These are phyloP conservation scores for Chymomyza costata DNA, from an alignment of 1,140 invertebrate species.

Conservation along the genomic window DNA sequence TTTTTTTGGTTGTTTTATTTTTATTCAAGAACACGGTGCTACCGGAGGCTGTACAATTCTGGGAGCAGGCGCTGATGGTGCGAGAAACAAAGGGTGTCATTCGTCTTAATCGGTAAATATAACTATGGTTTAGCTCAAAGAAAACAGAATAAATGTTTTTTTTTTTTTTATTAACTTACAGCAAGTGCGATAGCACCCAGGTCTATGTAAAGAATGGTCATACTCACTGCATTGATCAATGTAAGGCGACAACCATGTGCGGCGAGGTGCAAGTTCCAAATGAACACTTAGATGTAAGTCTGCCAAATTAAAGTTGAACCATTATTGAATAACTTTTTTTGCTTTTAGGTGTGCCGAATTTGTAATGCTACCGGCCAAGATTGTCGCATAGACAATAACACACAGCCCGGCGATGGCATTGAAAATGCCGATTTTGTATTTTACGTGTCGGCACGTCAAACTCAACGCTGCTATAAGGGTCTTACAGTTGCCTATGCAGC, in stretches of 20 bases:
- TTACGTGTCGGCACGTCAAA: slow-evolving; percentile 96
- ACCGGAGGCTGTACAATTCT: slow-evolving; percentile 93
- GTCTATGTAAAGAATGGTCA: slow-evolving; percentile 88
- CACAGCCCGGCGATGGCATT: slow-evolving; percentile 83
- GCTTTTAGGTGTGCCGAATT: slow-evolving; percentile 84
- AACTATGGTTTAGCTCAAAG: not conserved
- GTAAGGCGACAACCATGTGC: slow-evolving; percentile 91
- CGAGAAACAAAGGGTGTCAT: slow-evolving; percentile 89
- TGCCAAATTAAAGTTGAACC: not conserved
- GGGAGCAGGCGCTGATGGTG: slow-evolving; percentile 93
- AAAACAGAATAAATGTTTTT: slow-evolving; percentile 12
- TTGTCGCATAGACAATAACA: slow-evolving; percentile 78
- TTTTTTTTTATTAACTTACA: slow-evolving; percentile 71
- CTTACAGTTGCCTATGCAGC: slow-evolving; percentile 97
- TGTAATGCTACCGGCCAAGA: slow-evolving; percentile 90
- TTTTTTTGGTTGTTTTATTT: slow-evolving; percentile 2
- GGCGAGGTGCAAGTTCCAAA: slow-evolving; percentile 95
- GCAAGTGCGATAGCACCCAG: slow-evolving; percentile 88
- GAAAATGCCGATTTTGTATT: slow-evolving; percentile 95
- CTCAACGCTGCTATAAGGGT: slow-evolving; percentile 91
- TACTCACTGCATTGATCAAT: slow-evolving; percentile 92
- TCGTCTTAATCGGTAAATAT: slow-evolving; percentile 87
- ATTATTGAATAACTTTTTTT: not conserved
- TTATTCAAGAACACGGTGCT: slow-evolving; percentile 89
- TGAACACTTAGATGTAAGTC: slow-evolving; percentile 91